Conservation (phyloP, 23 tunicate species). For the Oikopleura albicans region DNA sequence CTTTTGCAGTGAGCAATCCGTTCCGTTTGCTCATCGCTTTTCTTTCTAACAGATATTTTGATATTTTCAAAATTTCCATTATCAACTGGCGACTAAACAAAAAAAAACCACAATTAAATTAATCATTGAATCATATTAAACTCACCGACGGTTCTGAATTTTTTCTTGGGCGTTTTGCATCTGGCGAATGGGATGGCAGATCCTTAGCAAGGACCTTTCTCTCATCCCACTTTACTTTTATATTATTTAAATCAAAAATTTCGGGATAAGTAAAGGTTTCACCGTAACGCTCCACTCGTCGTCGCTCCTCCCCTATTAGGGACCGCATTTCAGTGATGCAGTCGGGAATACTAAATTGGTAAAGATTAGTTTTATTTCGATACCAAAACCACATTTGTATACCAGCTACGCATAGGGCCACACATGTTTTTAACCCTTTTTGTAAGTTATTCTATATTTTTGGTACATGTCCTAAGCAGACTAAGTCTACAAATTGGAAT, state of each 20-base stretch:
- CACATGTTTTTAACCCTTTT: no score
- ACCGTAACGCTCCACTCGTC: background rate
- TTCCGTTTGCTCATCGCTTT: background rate
- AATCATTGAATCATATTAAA: no score
- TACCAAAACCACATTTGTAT: no score
- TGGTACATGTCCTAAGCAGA: no score
- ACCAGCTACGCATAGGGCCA: no score
- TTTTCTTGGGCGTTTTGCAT: no score
- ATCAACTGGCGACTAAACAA: background rate
- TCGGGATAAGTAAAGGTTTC: background rate
- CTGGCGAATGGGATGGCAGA: no score
- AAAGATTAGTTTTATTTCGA: no score
- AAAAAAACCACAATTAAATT: no score
- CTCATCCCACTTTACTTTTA: slow-evolving; percentile 12
- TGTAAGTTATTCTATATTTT: no score
- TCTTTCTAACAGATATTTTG: background rate
- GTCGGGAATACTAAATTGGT: slow-evolving; percentile 5
- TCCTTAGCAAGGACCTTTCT: background rate
- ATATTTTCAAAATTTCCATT: background rate
- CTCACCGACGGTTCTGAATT: no score
- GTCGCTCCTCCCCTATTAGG: background rate
- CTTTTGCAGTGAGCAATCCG: background rate
- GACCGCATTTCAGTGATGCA: background rate
- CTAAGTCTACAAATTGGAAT: no score
- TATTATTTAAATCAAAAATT: slow-evolving; percentile 10